phyloP scores from a whole-genome alignment of 2,113 vertebrate genomes.

The Saccopteryx leptura region DNA sequence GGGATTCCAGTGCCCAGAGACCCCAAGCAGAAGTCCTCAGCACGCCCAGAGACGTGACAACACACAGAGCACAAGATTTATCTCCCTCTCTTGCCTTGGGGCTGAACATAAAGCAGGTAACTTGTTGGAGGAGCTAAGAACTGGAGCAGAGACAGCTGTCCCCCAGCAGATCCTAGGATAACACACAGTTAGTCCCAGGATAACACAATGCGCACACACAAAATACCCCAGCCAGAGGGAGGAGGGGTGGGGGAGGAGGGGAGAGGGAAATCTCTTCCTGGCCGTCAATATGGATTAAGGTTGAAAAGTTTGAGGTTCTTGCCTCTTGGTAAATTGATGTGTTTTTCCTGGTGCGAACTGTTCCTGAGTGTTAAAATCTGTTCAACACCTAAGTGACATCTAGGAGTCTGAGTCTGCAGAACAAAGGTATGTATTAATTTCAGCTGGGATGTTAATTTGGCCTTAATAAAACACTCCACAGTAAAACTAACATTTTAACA shows the following conservation, averaged over 20 bases:
- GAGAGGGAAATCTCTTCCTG: not conserved
- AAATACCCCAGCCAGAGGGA: not conserved
- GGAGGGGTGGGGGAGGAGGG: not conserved
- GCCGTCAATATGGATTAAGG: not conserved
- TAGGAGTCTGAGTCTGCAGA: conserved; percentile 67
- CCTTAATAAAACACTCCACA: conserved; percentile 81
- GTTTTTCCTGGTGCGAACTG: conserved; percentile 79
- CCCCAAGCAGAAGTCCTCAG: conserved; percentile 47
- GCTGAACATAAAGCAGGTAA: conserved; percentile 77
- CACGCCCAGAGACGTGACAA: not conserved
- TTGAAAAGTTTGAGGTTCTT: not conserved
- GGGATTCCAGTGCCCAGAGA: not conserved
- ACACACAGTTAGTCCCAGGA: rapidly evolving
- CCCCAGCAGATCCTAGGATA: no score
- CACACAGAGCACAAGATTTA: conserved; percentile 52
- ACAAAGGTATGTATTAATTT: conserved; percentile 81
- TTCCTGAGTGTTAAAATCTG: conserved; percentile 80
- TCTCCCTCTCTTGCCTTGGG: conserved; percentile 66
- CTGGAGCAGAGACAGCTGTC: not conserved
- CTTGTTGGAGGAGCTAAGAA: not conserved
- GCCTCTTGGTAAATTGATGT: conserved; percentile 68
- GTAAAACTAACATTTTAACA: conserved; percentile 83
- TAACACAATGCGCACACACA: rapidly evolving
- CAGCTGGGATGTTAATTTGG: conserved; percentile 83
- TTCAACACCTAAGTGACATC: conserved; percentile 64